Evolutionary conservation across 2,888 invertebrate genomes (phyloP).

Genomic region (Eupithecia subfuscata): DNA sequence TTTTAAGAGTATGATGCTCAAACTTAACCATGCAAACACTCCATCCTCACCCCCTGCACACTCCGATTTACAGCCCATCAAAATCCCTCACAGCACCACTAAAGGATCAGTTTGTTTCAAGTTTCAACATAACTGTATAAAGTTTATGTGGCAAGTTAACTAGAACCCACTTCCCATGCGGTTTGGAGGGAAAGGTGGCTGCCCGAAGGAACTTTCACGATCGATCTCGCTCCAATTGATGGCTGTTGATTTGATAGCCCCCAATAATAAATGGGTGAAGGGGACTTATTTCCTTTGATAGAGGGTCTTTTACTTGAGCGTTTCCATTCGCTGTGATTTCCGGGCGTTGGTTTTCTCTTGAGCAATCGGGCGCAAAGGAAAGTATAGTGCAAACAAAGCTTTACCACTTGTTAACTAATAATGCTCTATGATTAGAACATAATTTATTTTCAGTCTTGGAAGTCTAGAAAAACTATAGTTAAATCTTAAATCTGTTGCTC

Average conservation of each 20-base stretch:
- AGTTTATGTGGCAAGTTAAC: constrained; percentile 34
- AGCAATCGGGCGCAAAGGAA: not conserved
- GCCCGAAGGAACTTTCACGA: constrained; percentile 41
- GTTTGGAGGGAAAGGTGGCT: constrained; percentile 38
- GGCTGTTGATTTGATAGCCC: constrained; percentile 32
- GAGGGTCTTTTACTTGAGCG: constrained; percentile 10
- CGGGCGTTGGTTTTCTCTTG: not conserved
- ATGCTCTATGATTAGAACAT: not conserved
- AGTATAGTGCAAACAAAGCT: not conserved
- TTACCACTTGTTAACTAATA: not conserved
- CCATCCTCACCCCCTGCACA: not conserved
- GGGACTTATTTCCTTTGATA: constrained; percentile 20
- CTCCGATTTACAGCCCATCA: constrained; percentile 9
- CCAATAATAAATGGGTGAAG: constrained; percentile 29
- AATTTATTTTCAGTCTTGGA: not conserved
- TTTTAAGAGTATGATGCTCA: not conserved
- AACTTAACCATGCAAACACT: constrained; percentile 1
- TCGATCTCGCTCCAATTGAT: constrained; percentile 44
- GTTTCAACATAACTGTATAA: constrained; percentile 26
- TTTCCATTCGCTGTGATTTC: not conserved
- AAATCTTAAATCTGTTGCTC: not conserved
- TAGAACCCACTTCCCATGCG: constrained; percentile 34
- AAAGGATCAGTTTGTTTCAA: constrained; percentile 19
- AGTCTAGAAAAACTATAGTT: not conserved
- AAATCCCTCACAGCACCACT: constrained; percentile 18